Evolutionary conservation across 2,113 vertebrate species (phyloP), one percentile per base, ranked within the genome.

Genomic region (Laticauda colubrina): DNA sequence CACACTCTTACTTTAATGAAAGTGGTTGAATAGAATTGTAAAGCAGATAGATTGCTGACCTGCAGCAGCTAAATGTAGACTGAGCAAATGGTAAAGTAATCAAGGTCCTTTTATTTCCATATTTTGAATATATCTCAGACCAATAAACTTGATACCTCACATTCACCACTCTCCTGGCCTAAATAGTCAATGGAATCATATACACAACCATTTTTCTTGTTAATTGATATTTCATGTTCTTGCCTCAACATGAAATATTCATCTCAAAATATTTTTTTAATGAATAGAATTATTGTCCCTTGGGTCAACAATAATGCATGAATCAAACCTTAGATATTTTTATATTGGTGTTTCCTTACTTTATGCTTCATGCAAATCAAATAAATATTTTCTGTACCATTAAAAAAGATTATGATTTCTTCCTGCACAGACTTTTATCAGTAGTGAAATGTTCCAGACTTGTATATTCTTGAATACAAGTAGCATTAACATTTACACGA

Each of bases 361-460:
- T 48, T 92, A 39, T 43, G 88, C 90, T 95, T 91, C 4, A 85
- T 56, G 54, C n/a, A 85, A 64, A 64, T 53, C 85, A 85, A 91
- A 45, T 48, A 94, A 92, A 93, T 0, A 8, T 81, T 81, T 39
- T 39, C 75, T 43, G 15, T 21, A 21, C 0, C 0, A 0, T 6
- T 26, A 57, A 21, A 24, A 12, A 39, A 1, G 57, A 69, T 10
- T 26, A n/a, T 43, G 64, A 18, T 8, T 29, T 85, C 7, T 93
- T 43, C 24, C 57, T 51, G 20, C 23, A 21, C 39, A 61, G 26
- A 55, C 1, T 55, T 91, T 96, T 94, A n/a, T 15, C 4, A 43
- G 24, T 9, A 54, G 85, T 4, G 23, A 43, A 89, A 85, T 64
- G 90, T 91, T 91, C 90, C 56, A 24, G 5, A 61, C 59, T 55